Percentiles rank a stretch among this genome's conserved stretches.
These are phyloP conservation scores for Eurypyga helias DNA, from an alignment of 2,113 vertebrate genomes.

Conservation along the genomic window DNA sequence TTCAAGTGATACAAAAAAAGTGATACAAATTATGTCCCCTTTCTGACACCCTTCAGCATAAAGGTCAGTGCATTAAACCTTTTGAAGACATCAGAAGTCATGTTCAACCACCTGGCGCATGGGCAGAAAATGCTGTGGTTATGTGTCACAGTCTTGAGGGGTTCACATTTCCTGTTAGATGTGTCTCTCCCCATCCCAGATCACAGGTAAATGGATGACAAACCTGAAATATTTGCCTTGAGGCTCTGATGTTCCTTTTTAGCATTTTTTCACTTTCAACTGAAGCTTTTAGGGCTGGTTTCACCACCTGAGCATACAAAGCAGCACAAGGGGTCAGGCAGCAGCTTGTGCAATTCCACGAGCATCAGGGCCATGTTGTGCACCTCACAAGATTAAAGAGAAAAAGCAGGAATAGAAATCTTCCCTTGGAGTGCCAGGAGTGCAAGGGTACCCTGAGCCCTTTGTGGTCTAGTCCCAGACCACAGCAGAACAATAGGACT, in stretches of 20 bases:
- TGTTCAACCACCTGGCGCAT: background rate
- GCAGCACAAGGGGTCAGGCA: background rate
- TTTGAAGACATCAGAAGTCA: background rate
- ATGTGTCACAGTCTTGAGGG: accelerated
- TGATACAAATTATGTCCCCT: background rate
- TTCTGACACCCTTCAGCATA: background rate
- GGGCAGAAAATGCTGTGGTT: background rate
- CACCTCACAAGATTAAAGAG: background rate
- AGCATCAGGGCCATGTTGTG: accelerated
- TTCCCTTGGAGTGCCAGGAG: background rate
- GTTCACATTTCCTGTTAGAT: background rate
- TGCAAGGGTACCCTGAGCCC: background rate
- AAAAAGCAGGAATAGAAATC: background rate
- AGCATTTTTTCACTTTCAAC: accelerated
- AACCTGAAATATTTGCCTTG: background rate
- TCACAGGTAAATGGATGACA: background rate
- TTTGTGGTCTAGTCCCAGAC: background rate
- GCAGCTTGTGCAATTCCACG: background rate
- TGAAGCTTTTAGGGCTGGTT: background rate
- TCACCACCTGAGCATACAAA: background rate
- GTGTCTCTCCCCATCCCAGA: background rate
- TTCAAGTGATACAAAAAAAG: background rate
- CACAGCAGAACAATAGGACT: background rate
- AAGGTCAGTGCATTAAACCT: background rate
- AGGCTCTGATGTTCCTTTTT: background rate